phyloP scores from a whole-genome alignment of 2,797 vertebrate species.

The Rhinogobio ventralis region DNA sequence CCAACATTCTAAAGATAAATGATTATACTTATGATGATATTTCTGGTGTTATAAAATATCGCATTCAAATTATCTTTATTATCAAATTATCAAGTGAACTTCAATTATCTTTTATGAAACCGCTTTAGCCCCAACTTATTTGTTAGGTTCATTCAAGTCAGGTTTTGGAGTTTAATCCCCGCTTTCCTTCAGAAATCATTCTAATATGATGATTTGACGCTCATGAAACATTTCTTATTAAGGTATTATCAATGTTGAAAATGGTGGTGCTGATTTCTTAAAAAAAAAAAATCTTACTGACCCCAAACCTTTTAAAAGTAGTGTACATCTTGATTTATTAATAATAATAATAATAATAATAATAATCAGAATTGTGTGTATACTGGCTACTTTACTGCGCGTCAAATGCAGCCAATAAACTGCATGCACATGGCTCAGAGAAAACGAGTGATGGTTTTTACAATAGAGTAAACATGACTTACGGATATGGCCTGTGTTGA shows the following conservation, averaged over 20 bases:
- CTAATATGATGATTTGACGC: background rate
- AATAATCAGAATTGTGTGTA: background rate
- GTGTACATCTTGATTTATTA: background rate
- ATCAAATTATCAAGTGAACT: too few species aligned
- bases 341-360: background rate
- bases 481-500: constrained; percentile 71
- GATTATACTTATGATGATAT: too few species aligned
- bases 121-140: too few species aligned
- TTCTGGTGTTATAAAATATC: too few species aligned
- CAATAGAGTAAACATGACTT: constrained; percentile 36
- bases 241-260: background rate
- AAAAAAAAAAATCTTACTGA: background rate
- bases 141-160: too few species aligned
- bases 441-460: too few species aligned
- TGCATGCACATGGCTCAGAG: too few species aligned
- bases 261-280: background rate
- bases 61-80: too few species aligned
- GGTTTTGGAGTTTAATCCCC: too few species aligned
- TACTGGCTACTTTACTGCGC: background rate
- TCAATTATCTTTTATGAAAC: too few species aligned
- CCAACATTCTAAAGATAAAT: too few species aligned
- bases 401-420: background rate
- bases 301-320: background rate
- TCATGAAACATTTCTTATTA: background rate
- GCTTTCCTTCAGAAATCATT: background rate